A percentile compares a stretch with the other conserved stretches of the same genome.
Evolutionary conservation across 2,888 invertebrate species (phyloP).

Genomic region (Rhaphigaster nebulosa): DNA sequence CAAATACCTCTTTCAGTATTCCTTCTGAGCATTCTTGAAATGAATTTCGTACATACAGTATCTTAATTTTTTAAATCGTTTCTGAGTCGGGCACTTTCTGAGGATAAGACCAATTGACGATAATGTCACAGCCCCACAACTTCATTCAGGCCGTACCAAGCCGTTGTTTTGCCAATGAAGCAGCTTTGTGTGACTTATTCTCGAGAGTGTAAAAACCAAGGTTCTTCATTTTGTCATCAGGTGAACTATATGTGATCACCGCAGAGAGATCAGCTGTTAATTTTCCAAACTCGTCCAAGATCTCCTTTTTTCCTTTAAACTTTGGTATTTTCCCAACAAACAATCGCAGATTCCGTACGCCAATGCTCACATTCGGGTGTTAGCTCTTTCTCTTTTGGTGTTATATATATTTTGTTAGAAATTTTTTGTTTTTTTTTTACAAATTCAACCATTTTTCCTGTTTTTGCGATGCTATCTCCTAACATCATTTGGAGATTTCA

Average conservation of each 20-base stretch:
- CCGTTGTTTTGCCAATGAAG: constrained; percentile 96
- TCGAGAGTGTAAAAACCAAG: constrained; percentile 99
- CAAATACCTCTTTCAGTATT: constrained; percentile 94
- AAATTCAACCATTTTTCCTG: no score
- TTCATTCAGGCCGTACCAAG: constrained; percentile 94
- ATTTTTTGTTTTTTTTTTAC: no score
- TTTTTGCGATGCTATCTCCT: no score
- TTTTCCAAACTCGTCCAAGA: constrained; percentile 99
- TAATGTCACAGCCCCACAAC: constrained; percentile 99
- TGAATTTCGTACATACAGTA: constrained; percentile 97
- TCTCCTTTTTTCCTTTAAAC: constrained; percentile 99
- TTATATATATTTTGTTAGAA: no score
- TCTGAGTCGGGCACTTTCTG: constrained; percentile 99
- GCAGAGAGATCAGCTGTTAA: constrained; percentile 98
- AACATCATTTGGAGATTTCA: no score
- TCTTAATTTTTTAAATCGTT: constrained; percentile 98
- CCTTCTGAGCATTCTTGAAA: constrained; percentile 98
- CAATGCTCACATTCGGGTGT: constrained; percentile 99
- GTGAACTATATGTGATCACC: constrained; percentile 99
- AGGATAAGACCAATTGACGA: constrained; percentile 99
- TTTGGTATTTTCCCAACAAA: constrained; percentile 99
- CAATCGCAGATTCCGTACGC: constrained; percentile 99
- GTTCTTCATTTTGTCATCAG: constrained; percentile 99
- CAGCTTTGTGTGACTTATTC: constrained; percentile 99
- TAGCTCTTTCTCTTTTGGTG: no score